Percentiles rank a stretch among this genome's conserved stretches.
phyloP scores from a whole-genome alignment of 2,113 vertebrate species.

The Isurus oxyrinchus region DNA sequence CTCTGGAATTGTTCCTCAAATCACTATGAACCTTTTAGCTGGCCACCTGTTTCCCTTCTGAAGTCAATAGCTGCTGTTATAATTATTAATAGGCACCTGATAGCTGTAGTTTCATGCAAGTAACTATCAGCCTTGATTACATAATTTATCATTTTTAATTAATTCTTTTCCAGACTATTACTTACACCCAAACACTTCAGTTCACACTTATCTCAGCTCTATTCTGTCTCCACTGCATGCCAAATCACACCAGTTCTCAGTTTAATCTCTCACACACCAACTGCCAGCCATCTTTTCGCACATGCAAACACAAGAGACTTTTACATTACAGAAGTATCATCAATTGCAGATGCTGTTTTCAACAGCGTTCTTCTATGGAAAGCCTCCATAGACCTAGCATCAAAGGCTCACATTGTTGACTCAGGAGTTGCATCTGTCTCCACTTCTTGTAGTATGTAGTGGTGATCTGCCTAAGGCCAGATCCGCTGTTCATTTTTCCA shows the following conservation, averaged over 20 bases:
- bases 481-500: not conserved
- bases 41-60: not conserved
- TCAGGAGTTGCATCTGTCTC: not conserved
- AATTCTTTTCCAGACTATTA: not conserved
- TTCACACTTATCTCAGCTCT: not conserved
- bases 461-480: not conserved
- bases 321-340: not conserved
- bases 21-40: not conserved
- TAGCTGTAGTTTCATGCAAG: not conserved
- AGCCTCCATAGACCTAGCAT: not conserved
- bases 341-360: not conserved
- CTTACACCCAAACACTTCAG: not conserved
- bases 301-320: not conserved
- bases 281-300: not conserved
- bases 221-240: not conserved
- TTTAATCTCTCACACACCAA: constrained; percentile 7
- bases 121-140: not conserved
- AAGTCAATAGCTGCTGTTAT: not conserved
- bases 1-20: not conserved
- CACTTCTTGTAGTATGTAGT: not conserved
- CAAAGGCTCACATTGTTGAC: not conserved
- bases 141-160: constrained; percentile 16
- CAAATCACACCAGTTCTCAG: not conserved
- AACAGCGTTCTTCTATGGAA: not conserved
- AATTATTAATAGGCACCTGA: not conserved